phyloP scores from a whole-genome alignment of 2,888 invertebrate genomes.

The Siphlonurus alternatus region DNA sequence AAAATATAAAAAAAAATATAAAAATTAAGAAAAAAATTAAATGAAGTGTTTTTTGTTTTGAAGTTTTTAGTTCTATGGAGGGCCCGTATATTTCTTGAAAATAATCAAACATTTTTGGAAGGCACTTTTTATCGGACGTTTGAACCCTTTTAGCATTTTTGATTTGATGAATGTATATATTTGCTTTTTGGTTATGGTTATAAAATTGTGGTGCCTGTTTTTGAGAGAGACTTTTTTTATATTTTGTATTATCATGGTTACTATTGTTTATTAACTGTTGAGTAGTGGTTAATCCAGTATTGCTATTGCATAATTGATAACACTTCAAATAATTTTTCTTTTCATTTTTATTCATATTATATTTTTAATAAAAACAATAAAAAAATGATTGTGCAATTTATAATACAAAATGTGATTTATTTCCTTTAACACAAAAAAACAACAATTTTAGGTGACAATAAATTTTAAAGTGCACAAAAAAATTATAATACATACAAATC shows the following conservation, averaged over 20 bases:
- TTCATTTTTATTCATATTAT: background rate
- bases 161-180: conserved; percentile 12
- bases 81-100: conserved; percentile 73
- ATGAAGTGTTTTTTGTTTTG: conserved; percentile 37
- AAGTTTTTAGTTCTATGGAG: conserved; percentile 65
- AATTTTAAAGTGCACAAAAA: background rate
- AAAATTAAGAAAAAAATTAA: background rate
- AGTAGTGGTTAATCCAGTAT: background rate
- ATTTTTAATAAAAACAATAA: background rate
- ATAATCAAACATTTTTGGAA: conserved; percentile 66
- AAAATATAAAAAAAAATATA: background rate
- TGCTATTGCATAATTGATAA: conserved; percentile 1
- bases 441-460: background rate
- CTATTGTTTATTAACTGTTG: conserved; percentile 10
- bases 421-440: background rate
- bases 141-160: conserved; percentile 59
- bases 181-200: conserved; percentile 16
- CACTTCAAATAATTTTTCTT: background rate
- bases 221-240: conserved; percentile 28
- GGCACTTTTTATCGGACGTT: conserved; percentile 92
- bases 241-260: conserved; percentile 14
- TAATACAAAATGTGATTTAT: background rate
- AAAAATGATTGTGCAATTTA: background rate
- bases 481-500: background rate
- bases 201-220: conserved; percentile 31